Conservation (phyloP, 2,797 vertebrate genomes). For the Anabacerthia variegaticeps region DNA sequence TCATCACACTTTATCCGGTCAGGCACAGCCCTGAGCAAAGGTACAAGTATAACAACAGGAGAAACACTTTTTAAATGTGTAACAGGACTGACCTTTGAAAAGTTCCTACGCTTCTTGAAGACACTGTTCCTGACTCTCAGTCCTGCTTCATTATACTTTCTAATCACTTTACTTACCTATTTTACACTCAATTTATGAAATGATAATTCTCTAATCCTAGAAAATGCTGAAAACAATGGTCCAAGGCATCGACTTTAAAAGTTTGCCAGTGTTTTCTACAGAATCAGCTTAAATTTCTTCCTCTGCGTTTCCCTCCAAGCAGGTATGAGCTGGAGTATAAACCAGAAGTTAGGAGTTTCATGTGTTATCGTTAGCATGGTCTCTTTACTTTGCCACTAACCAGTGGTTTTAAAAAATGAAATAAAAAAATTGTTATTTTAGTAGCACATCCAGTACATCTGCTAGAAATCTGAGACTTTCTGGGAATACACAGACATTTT, state of each 20-base stretch:
- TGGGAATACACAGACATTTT: background rate
- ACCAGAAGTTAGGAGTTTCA: background rate
- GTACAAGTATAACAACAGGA: background rate
- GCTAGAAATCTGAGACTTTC: background rate
- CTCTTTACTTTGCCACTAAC: background rate
- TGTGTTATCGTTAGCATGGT: background rate
- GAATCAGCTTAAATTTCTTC: slow-evolving; percentile 21
- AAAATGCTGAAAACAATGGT: background rate
- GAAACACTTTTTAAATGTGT: background rate
- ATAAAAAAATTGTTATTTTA: background rate
- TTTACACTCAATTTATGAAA: background rate
- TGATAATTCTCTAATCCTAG: background rate
- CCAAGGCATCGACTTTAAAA: background rate
- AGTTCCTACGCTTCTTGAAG: background rate
- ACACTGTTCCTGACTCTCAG: background rate
- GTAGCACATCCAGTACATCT: background rate
- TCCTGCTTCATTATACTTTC: background rate
- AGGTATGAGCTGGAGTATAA: slow-evolving; percentile 1
- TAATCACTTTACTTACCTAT: background rate
- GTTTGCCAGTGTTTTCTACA: background rate
- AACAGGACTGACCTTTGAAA: slow-evolving; percentile 8
- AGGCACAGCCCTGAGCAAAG: slow-evolving; percentile 35
- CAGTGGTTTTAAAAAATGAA: background rate
- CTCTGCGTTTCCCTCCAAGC: slow-evolving; percentile 10
- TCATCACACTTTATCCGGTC: background rate